Conservation (phyloP, 2,888 invertebrate genomes). For the Seira sanloemensis region DNA sequence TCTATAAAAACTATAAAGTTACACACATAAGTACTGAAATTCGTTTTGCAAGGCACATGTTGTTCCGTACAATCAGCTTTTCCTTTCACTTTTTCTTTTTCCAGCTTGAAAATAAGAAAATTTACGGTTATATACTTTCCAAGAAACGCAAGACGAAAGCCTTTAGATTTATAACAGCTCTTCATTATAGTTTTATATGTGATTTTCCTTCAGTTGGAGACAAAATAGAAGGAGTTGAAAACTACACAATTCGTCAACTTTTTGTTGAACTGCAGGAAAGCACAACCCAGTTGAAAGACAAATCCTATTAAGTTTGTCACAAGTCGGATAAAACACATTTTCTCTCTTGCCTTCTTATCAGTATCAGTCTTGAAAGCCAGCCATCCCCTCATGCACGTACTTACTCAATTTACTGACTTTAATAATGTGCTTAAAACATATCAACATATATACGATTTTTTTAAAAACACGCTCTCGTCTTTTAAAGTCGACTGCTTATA, state of each 20-base stretch:
- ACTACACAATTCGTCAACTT: slow-evolving; percentile 62
- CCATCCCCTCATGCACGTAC: slow-evolving; percentile 52
- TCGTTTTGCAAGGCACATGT: slow-evolving; percentile 13
- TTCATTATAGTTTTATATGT: too few relatives aligned
- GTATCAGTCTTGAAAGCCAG: slow-evolving; percentile 29
- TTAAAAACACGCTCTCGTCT: background rate
- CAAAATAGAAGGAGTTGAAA: slow-evolving; percentile 55
- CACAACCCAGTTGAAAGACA: slow-evolving; percentile 60
- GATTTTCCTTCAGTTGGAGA: slow-evolving; percentile 15
- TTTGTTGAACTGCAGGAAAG: slow-evolving; percentile 26
- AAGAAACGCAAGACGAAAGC: too few relatives aligned
- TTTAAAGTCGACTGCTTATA: background rate
- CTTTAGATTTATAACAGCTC: background rate
- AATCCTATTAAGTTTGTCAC: slow-evolving; percentile 68
- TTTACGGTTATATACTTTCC: slow-evolving; percentile 53
- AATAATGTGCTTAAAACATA: slow-evolving; percentile 56
- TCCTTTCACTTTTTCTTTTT: background rate
- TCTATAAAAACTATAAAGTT: slow-evolving; percentile 53
- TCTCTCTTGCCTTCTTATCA: slow-evolving; percentile 43
- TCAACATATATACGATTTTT: slow-evolving; percentile 2
- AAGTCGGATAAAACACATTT: slow-evolving; percentile 65
- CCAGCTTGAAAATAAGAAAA: slow-evolving; percentile 58
- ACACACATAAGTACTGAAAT: background rate
- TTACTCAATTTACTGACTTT: slow-evolving; percentile 55
- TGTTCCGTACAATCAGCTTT: slow-evolving; percentile 13